Conservation (phyloP, 2,113 vertebrate species). For the Aviceda subcristata region DNA sequence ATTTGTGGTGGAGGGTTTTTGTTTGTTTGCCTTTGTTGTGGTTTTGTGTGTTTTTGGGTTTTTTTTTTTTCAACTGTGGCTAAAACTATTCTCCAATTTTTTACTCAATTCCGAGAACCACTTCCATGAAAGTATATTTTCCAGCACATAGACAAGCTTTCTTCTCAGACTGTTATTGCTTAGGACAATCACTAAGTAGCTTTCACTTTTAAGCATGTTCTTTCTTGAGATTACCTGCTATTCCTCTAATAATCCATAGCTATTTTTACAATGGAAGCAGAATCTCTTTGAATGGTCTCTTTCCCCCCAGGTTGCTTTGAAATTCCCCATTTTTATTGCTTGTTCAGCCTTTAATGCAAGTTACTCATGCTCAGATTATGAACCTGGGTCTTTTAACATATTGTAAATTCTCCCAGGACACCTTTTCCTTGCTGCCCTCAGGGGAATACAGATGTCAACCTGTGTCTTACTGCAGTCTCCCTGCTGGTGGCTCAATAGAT, state of each 20-base stretch:
- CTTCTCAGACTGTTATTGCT: neutral
- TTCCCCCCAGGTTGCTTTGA: neutral
- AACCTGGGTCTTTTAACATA: neutral
- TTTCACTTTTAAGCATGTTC: neutral
- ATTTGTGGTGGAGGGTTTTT: neutral
- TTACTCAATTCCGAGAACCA: neutral
- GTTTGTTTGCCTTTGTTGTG: neutral
- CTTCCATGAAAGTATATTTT: neutral
- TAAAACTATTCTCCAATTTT: neutral
- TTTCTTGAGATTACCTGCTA: neutral
- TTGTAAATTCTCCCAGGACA: neutral
- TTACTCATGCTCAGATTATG: neutral
- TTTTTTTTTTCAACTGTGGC: neutral
- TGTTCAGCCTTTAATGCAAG: neutral
- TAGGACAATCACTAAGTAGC: neutral
- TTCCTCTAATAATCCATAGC: neutral
- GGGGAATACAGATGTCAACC: neutral
- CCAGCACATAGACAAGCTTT: neutral
- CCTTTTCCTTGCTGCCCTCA: neutral
- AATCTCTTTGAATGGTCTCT: neutral
- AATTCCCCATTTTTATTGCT: neutral
- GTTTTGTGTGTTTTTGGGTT: neutral
- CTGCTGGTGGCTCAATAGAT: neutral
- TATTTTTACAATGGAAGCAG: neutral
- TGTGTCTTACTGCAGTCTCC: neutral